Percentiles rank a stretch among this genome's conserved stretches.
phyloP scores from a whole-genome alignment of 2,113 vertebrate species.

The Sarotherodon lohbergeri region DNA sequence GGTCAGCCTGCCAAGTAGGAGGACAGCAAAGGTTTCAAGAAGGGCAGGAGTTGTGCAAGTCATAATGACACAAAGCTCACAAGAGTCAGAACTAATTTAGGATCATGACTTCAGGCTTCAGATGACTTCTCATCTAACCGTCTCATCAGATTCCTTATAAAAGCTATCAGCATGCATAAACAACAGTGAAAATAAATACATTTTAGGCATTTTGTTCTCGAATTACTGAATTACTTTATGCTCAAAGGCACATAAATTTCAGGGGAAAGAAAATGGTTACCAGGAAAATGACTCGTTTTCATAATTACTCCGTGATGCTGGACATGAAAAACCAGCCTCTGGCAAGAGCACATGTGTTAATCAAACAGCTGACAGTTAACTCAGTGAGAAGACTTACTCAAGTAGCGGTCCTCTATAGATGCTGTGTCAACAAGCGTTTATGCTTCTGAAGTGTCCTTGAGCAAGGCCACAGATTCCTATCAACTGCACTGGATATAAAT shows the following conservation, averaged over 20 bases:
- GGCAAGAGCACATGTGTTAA: neutral
- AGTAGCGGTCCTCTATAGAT: neutral
- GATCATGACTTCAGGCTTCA: neutral
- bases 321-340: neutral
- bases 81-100: neutral
- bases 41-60: slow-evolving; percentile 1
- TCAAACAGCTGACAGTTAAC: neutral
- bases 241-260: neutral
- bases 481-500: neutral
- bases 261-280: neutral
- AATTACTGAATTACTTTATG: neutral
- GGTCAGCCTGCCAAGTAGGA: slow-evolving; percentile 4
- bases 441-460: neutral
- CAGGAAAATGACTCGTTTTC: neutral
- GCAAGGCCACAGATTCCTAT: neutral
- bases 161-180: neutral
- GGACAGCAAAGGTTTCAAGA: slow-evolving; percentile 23
- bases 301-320: neutral
- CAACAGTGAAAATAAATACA: neutral
- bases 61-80: neutral
- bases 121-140: neutral
- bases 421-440: neutral
- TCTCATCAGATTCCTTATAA: neutral
- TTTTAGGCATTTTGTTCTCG: neutral
- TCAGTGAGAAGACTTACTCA: neutral